phyloP scores from a whole-genome alignment of 2,113 vertebrate genomes.

The Boulengerochromis microlepis region DNA sequence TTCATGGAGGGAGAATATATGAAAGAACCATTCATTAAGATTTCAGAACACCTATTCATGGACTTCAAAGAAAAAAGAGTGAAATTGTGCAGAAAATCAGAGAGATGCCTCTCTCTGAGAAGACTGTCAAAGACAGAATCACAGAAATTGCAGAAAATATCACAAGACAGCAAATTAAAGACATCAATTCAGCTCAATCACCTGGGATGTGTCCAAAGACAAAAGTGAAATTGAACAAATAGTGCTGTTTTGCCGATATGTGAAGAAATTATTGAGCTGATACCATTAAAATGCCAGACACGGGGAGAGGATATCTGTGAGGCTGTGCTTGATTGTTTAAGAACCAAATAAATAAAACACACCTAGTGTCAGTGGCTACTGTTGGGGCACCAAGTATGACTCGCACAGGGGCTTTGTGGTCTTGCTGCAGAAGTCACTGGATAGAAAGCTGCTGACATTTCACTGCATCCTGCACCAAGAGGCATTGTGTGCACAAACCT shows the following conservation, averaged over 20 bases:
- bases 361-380: not conserved
- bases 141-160: not conserved
- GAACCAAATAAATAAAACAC: not conserved
- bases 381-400: not conserved
- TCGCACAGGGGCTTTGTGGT: not conserved
- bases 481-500: too few relatives aligned
- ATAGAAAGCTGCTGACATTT: too few relatives aligned
- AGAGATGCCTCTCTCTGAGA: not conserved
- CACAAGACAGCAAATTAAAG: not conserved
- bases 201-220: not conserved
- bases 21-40: not conserved
- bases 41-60: not conserved
- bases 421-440: too few relatives aligned
- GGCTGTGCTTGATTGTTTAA: not conserved
- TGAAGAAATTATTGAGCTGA: not conserved
- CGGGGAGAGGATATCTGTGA: not conserved
- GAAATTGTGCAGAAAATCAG: not conserved
- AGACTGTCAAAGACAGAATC: not conserved
- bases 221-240: not conserved
- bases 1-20: not conserved
- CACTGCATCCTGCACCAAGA: too few relatives aligned
- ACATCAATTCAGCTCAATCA: not conserved
- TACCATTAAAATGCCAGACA: not conserved
- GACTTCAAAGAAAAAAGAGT: not conserved
- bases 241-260: not conserved